Conservation (phyloP, 2,888 invertebrate genomes). For the Athalia rosae region DNA sequence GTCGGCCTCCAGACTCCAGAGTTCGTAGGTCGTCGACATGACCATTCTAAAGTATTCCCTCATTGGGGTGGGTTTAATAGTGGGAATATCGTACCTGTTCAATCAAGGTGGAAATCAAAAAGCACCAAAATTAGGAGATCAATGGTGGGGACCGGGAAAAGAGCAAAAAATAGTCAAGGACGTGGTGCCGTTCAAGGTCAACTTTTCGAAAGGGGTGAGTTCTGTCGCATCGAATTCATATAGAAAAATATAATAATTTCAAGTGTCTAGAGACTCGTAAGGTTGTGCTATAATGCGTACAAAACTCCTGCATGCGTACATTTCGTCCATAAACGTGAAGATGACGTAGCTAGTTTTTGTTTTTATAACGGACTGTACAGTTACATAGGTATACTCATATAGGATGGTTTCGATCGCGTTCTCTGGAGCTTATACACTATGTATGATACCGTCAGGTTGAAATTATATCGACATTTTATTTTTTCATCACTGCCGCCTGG, state of each 20-base stretch:
- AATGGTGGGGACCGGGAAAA: conserved; percentile 78
- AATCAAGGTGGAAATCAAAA: conserved; percentile 28
- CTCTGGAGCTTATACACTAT: neutral
- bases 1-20: conserved; percentile 4
- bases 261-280: neutral
- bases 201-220: conserved; percentile 78
- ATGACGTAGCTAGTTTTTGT: neutral
- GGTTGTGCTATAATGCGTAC: neutral
- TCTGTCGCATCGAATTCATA: neutral
- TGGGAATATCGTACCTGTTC: conserved; percentile 38
- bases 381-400: neutral
- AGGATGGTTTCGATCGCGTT: neutral
- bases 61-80: conserved; percentile 28
- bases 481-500: too few species aligned
- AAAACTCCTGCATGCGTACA: neutral
- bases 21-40: conserved; percentile 40
- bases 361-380: conserved; percentile 3
- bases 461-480: too few species aligned
- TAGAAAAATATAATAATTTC: too few species aligned
- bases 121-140: conserved; percentile 62
- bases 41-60: conserved; percentile 28
- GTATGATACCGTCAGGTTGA: too few species aligned
- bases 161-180: conserved; percentile 72
- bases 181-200: conserved; percentile 77
- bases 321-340: neutral